A percentile compares a stretch with the other conserved stretches of the same genome.
These are phyloP conservation scores for Glossophaga mutica DNA, from an alignment of 2,797 vertebrate genomes.

Conservation along the genomic window DNA sequence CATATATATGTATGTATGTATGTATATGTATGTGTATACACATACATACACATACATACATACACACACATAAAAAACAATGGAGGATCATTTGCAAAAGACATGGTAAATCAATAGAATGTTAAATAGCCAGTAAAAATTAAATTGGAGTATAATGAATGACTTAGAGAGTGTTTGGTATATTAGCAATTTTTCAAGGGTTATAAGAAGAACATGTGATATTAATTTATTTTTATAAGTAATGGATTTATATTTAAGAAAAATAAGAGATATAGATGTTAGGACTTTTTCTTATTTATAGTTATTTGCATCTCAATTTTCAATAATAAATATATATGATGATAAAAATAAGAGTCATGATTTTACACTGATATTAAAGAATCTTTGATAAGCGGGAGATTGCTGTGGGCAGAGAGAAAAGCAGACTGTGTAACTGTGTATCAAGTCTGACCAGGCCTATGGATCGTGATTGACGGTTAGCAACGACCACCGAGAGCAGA, in stretches of 20 bases:
- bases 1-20: no score
- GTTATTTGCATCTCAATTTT: not conserved
- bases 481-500: not conserved
- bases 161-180: not conserved
- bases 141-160: not conserved
- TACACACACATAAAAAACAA: no score
- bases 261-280: not conserved
- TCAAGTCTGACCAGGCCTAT: not conserved
- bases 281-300: not conserved
- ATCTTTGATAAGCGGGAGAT: not conserved
- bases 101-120: not conserved
- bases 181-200: conserved; percentile 7
- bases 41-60: no score
- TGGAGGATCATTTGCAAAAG: not conserved
- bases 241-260: not conserved
- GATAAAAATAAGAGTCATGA: not conserved
- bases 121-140: not conserved
- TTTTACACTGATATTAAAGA: not conserved
- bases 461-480: not conserved
- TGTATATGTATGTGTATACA: no score
- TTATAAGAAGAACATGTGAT: not conserved
- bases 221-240: conserved; percentile 5
- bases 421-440: not conserved
- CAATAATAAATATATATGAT: not conserved
- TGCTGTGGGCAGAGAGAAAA: not conserved